Base-by-base conservation (phyloP, 2,888 invertebrate genomes). In the Dolomedes plantarius region DNA sequence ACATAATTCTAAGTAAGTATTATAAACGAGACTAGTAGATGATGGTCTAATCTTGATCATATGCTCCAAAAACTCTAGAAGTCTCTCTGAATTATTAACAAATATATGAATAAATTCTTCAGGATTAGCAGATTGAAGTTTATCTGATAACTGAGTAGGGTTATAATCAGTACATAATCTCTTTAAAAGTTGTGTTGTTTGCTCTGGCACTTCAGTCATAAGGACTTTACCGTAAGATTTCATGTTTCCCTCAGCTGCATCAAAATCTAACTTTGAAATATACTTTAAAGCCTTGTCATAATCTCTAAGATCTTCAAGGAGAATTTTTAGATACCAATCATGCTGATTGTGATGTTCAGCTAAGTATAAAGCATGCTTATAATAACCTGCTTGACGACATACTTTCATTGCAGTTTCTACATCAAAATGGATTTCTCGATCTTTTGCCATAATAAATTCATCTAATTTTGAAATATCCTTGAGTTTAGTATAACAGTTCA, bases 401-500 rank as follows among this genome's bases (percentile, higher is more conserved):
- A 96, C 97, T 93, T 96, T 96, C 88, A 98, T 97, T 39, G 97
- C 97, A 3, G 96, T 96, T 91, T 97, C 96, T 0, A 97, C 95
- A 91, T 98, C 96, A 92, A 97, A 97, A 90, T 96, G 95, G 16
- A 97, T 94, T 89, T 95, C 94, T 74, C 95, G 93, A 90, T 96
- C 96, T 92, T 96, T 95, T 1, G 91, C 91, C 93, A 94, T 93
- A 39, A 95, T 93, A 89, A 95, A 95, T 89, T 94, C 93, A 89
- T 95, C 95, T 74, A 96, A 93, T 89, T 96, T 95, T 87, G 96
- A 94, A 41, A 95, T 94, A 90, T 97, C 95, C 90, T 97, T 96
- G 31, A 97, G 93, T 91, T 98, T 97, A 19, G 98, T 97, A 90
- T 96, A 96, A 91, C 98, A 99, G 89, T 97, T 98, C 11, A 98